phyloP scores from a whole-genome alignment of 2,113 vertebrate species.

The Colistium nudipinnis region DNA sequence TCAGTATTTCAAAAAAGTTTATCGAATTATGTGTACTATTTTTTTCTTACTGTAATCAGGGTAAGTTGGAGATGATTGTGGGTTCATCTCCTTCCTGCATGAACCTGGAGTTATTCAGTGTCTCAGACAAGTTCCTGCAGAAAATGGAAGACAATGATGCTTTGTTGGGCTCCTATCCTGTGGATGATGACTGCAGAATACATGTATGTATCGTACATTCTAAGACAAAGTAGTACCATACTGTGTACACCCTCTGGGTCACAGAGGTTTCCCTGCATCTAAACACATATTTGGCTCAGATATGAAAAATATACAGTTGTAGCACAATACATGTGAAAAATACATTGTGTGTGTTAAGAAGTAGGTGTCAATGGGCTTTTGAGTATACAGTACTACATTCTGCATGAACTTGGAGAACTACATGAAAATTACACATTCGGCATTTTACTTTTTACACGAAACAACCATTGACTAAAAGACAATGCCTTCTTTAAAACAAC shows the following conservation, averaged over 20 bases:
- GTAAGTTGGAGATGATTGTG: conserved; percentile 88
- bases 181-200: conserved; percentile 90
- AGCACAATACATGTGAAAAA: no score
- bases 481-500: background rate
- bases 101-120: conserved; percentile 87
- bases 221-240: background rate
- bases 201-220: conserved; percentile 80
- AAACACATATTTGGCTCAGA: no score
- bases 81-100: conserved; percentile 84
- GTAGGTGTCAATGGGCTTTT: no score
- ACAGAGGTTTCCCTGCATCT: background rate
- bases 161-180: conserved; percentile 88
- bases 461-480: background rate
- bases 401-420: no score
- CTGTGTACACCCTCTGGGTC: background rate
- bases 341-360: no score
- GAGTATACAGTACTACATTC: no score
- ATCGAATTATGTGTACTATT: background rate
- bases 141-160: conserved; percentile 88
- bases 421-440: no score
- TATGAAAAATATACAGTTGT: no score
- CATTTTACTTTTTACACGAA: no score
- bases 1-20: background rate
- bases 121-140: conserved; percentile 81
- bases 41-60: conserved; percentile 66